Evolutionary conservation across 2,888 invertebrate species (phyloP), one percentile per base, ranked within the genome.

Genomic region (Cataglyphis cursor): DNA sequence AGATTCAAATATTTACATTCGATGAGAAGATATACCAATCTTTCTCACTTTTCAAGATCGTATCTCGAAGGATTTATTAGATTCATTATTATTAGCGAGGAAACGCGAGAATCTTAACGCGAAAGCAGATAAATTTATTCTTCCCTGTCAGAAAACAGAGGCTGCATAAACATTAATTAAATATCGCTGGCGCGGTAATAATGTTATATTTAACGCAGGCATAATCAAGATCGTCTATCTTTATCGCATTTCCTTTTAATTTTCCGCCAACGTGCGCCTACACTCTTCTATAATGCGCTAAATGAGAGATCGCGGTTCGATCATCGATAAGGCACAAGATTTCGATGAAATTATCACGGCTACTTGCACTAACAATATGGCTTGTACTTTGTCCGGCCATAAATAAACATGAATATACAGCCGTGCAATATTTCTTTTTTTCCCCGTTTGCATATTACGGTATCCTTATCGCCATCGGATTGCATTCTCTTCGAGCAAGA

Each of bases 241-340:
- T 8, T 72, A 4, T 18, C 35, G 24, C 18, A 72, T 80, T 72
- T 80, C 78, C 64, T 48, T 84, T 85, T 83, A 88, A 89, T 88
- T 89, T 87, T 84, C 88, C 86, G 75, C 83, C 83, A 84, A 65
- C n/a, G 81, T 31, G 54, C 41, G 62, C 44, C 35, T 35, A 35
- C 81, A 85, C 85, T 87, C 54, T 65, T 75, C 59, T 38, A 75
- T 83, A 83, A 81, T 59, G 83, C 64, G 24, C 51, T 24, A 44
- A 54, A 80, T 57, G 38, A 78, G 59, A 80, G 59, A 72, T 59
- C 59, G 59, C 59, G 24, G n/a, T 68, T 78, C 81, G 84, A 89
- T 89, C 74, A 70, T 74, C 82, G 86, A 89, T 88, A 89, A 89
- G 80, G 38, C 48, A 15, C 2, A 48, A 64, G 64, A 48, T 57